Base-by-base conservation (phyloP, 2,888 invertebrate species). In the Iselma pallidipennis region DNA sequence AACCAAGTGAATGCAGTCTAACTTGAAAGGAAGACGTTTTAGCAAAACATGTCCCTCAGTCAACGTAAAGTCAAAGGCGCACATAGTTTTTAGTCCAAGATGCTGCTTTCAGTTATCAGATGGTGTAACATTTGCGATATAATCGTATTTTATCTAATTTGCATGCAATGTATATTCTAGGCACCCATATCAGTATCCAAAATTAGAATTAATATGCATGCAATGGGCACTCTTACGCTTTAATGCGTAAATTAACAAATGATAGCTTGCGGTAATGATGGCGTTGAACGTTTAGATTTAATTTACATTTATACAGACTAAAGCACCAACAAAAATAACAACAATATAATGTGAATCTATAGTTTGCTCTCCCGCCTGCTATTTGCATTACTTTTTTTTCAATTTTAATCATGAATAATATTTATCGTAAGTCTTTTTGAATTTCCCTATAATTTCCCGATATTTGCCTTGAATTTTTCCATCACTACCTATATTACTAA, bases 191-290 rank as follows among this genome's bases (percentile, higher is more conserved):
- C 57, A 48, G 14, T 37, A 16, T 37, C 7, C 26, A 48, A 60
- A 60, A 59, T 54, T 61, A 63, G 55, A 67, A 67, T 67, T 67
- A 66, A 67, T 69, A 67, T 69, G 68, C 68, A 67, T 66, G 61
- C 45, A 62, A 56, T 56, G 60, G 52, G 51, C 37, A 19, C 61
- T 55, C 59, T 65, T 60, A 61, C 61, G 66, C 62, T 65, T 67
- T 64, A 61, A 64, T 67, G 68, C 66, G 65, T 62, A 64, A 70
- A 68, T 70, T 66, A 68, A 66, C 66, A 57, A 65, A 66, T 63
- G 60, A 66, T 63, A 55, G 55, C 55, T 26, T 33, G 26, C 14
- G 23, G 28, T 53, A 49, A 49, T 56, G 55, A 55, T 55, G n/a
- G 55, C 23, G 25, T 10, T 26, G 49, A 56, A 55, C 57, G 58